Percentiles rank a stretch among this genome's conserved stretches.
These are phyloP conservation scores for Drosophila pegasa DNA, from an alignment of 2,888 invertebrate species.

Conservation along the genomic window DNA sequence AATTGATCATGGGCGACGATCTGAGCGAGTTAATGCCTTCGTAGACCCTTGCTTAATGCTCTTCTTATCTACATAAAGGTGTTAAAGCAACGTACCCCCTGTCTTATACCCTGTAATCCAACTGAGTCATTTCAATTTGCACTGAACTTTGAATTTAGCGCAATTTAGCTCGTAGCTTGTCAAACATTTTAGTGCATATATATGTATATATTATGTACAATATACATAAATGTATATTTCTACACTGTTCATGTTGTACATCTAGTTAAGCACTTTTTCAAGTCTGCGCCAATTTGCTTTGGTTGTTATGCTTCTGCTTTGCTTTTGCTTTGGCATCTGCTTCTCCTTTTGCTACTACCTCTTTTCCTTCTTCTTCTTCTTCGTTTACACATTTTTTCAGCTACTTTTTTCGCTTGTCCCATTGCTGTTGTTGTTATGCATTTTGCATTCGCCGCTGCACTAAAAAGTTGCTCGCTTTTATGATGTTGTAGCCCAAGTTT, in stretches of 20 bases:
- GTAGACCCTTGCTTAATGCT: background rate
- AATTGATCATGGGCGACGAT: too few relatives aligned
- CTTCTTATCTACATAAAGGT: background rate
- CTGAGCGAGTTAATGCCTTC: too few relatives aligned
- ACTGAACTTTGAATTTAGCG: conserved; percentile 18
- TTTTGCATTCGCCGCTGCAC: conserved; percentile 50
- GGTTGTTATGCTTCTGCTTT: conserved; percentile 24
- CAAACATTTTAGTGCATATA: background rate
- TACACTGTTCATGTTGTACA: conserved; percentile 30
- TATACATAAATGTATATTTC: background rate
- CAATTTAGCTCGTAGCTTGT: conserved; percentile 14
- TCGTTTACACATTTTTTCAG: conserved; percentile 10
- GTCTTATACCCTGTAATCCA: background rate
- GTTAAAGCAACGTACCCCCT: background rate
- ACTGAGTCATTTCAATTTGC: conserved; percentile 17
- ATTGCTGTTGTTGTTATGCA: conserved; percentile 40
- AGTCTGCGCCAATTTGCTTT: conserved; percentile 43
- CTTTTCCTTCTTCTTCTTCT: conserved; percentile 42
- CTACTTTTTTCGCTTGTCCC: conserved; percentile 13
- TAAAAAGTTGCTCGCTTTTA: conserved; percentile 51
- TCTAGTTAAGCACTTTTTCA: conserved; percentile 38
- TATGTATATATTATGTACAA: background rate
- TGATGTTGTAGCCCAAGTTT: conserved; percentile 21
- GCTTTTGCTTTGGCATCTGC: conserved; percentile 11
- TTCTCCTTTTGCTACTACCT: conserved; percentile 9